Conservation (phyloP, 2,888 invertebrate genomes). For the Aphidius colemani region DNA sequence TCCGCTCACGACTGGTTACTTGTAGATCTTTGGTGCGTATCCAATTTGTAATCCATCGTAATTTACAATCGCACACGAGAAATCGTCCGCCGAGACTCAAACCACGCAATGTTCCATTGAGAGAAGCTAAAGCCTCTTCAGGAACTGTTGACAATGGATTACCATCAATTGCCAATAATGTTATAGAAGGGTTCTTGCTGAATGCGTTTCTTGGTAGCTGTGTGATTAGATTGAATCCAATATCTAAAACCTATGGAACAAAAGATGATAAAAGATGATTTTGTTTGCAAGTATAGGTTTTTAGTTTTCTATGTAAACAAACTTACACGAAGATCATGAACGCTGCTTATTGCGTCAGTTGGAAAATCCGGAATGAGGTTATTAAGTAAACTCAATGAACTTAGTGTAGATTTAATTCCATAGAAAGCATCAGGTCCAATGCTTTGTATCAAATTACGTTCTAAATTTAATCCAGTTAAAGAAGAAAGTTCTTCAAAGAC, state of each 20-base stretch:
- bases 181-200: conserved; percentile 80
- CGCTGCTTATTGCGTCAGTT: conserved; percentile 74
- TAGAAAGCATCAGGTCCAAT: conserved; percentile 77
- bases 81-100: conserved; percentile 87
- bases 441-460: conserved; percentile 82
- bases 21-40: conserved; percentile 85
- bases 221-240: conserved; percentile 88
- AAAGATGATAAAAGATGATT: not conserved
- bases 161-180: conserved; percentile 86
- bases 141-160: conserved; percentile 87
- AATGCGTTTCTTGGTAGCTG: conserved; percentile 82
- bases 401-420: conserved; percentile 80
- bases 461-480: conserved; percentile 84
- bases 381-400: conserved; percentile 86
- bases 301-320: not conserved
- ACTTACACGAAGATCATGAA: conserved; percentile 75
- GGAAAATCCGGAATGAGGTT: conserved; percentile 89
- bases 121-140: conserved; percentile 74
- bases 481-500: conserved; percentile 80
- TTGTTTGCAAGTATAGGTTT: not conserved
- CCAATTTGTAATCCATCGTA: conserved; percentile 91
- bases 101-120: conserved; percentile 83
- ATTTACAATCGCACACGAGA: conserved; percentile 84
- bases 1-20: conserved; percentile 88
- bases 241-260: conserved; percentile 73